phyloP scores from a whole-genome alignment of 1,140 invertebrate genomes.

The Procambarus clarkii region DNA sequence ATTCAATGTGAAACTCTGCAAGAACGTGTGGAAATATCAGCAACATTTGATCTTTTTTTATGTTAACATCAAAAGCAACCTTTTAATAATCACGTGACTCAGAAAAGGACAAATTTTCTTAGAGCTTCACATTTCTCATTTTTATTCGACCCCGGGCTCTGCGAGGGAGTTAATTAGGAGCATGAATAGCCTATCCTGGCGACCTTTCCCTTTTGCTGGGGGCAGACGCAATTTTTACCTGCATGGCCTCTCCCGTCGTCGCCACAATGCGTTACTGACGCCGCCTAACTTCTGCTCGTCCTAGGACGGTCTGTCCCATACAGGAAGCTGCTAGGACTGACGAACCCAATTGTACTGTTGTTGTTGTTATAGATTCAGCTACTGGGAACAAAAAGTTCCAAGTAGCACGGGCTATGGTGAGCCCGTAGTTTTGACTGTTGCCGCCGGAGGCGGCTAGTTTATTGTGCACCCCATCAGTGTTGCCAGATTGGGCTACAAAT shows the following conservation, averaged over 20 bases:
- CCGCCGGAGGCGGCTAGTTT: too few relatives aligned
- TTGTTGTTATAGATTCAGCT: too few relatives aligned
- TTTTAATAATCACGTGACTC: slow-evolving; percentile 59
- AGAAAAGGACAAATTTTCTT: slow-evolving; percentile 60
- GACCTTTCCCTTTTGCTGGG: background rate
- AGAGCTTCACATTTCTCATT: slow-evolving; percentile 56
- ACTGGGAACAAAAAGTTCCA: too few relatives aligned
- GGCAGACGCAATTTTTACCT: background rate
- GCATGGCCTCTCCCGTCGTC: background rate
- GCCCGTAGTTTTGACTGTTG: too few relatives aligned
- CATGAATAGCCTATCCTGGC: slow-evolving; percentile 39
- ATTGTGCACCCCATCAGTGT: too few relatives aligned
- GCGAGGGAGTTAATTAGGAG: slow-evolving; percentile 43
- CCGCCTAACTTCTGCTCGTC: background rate
- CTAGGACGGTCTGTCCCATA: too few relatives aligned
- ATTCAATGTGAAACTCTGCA: slow-evolving; percentile 33
- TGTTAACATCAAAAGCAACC: slow-evolving; percentile 62
- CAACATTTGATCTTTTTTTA: slow-evolving; percentile 63
- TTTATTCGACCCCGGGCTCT: slow-evolving; percentile 46
- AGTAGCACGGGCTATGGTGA: too few relatives aligned
- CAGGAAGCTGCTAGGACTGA: too few relatives aligned
- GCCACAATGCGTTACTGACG: background rate
- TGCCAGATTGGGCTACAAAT: too few relatives aligned
- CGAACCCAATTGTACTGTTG: too few relatives aligned
- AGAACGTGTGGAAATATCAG: slow-evolving; percentile 22